phyloP scores from a whole-genome alignment of 2,113 vertebrate genomes.

The Nothocercus julius region DNA sequence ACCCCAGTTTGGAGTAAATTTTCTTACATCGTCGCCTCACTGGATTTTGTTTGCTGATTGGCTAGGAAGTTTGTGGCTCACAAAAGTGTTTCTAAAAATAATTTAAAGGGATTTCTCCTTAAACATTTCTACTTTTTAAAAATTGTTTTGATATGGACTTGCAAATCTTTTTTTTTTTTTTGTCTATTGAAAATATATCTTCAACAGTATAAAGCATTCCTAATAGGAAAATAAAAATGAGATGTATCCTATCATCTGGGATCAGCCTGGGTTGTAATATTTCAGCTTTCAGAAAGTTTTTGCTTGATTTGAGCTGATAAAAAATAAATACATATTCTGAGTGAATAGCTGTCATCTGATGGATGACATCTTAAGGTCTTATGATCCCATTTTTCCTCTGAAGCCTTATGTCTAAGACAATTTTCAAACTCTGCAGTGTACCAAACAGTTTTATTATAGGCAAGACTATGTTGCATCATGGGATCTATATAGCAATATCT shows the following conservation, averaged over 20 bases:
- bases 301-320: not conserved
- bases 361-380: not conserved
- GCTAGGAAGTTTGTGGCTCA: not conserved
- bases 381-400: not conserved
- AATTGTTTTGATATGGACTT: not conserved
- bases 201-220: not conserved
- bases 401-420: not conserved
- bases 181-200: not conserved
- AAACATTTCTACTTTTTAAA: not conserved
- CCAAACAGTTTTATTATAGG: not conserved
- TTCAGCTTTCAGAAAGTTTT: not conserved
- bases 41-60: not conserved
- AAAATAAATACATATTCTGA: not conserved
- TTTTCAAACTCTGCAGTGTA: not conserved
- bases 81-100: rapidly evolving
- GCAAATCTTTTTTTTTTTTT: not conserved
- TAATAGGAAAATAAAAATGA: not conserved
- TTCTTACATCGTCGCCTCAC: not conserved
- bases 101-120: not conserved
- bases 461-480: not conserved
- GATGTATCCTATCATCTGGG: not conserved
- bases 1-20: not conserved
- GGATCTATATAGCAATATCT: not conserved
- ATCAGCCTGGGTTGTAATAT: not conserved
- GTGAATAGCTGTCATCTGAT: not conserved